Evolutionary conservation across 2,888 invertebrate genomes (phyloP).

Genomic region (Agapostemon virescens): DNA sequence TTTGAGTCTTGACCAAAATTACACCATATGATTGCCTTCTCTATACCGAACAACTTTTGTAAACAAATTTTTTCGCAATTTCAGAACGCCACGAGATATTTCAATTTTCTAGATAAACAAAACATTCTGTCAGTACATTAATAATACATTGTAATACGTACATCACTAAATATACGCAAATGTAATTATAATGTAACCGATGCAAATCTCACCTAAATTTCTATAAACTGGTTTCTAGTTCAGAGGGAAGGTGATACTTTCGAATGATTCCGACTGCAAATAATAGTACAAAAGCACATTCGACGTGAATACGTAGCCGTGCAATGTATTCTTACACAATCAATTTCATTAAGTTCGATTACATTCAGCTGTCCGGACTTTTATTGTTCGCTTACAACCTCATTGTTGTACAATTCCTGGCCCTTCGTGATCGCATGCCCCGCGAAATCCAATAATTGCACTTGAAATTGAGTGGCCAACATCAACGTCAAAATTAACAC

Average conservation of each 20-base stretch:
- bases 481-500: slow-evolving; percentile 33
- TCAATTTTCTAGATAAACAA: too few relatives aligned
- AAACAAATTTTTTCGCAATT: too few relatives aligned
- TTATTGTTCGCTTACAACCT: slow-evolving; percentile 1
- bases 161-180: neutral
- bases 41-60: too few relatives aligned
- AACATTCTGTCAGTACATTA: too few relatives aligned
- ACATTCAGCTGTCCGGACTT: neutral
- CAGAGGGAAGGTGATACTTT: neutral
- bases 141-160: neutral
- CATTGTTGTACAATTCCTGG: neutral
- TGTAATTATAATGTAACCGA: too few relatives aligned
- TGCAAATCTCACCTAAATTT: neutral
- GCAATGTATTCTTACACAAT: neutral
- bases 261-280: neutral
- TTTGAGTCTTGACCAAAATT: too few relatives aligned
- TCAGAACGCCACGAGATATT: too few relatives aligned
- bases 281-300: neutral
- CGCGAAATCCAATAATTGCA: slow-evolving; percentile 30
- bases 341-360: neutral
- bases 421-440: neutral
- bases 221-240: neutral
- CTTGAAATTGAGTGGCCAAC: slow-evolving; percentile 17
- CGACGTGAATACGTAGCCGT: neutral
- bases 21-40: too few relatives aligned